Percentiles rank a stretch among this genome's conserved stretches.
These are phyloP conservation scores for Liasis olivaceus DNA, from an alignment of 2,797 vertebrate genomes.

Conservation along the genomic window DNA sequence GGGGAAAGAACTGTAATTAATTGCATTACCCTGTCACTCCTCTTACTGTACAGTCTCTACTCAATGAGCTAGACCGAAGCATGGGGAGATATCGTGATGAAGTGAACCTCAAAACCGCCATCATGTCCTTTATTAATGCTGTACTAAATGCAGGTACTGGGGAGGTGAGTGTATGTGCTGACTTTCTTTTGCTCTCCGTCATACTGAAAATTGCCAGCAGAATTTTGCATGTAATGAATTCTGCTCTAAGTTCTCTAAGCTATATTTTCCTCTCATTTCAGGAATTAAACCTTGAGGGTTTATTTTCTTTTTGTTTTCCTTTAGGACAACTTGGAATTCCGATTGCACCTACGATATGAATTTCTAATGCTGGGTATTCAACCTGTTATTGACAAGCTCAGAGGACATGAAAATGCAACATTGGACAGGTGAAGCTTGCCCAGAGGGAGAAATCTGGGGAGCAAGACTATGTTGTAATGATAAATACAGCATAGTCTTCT, in stretches of 20 bases:
- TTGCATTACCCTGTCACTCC: conserved; percentile 21
- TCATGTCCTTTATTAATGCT: conserved; percentile 98
- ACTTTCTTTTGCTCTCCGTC: conserved; percentile 10
- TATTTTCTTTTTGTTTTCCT: not conserved
- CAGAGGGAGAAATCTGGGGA: not conserved
- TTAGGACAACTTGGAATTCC: conserved; percentile 96
- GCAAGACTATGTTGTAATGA: not conserved
- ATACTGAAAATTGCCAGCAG: conserved; percentile 18
- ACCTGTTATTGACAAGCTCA: conserved; percentile 93
- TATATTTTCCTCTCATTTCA: not conserved
- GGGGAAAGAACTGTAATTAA: not conserved
- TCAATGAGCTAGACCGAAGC: conserved; percentile 92
- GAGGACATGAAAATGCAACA: conserved; percentile 93
- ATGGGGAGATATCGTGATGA: conserved; percentile 93
- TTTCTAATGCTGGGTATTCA: conserved; percentile 98
- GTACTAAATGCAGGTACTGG: conserved; percentile 94
- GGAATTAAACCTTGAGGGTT: not conserved
- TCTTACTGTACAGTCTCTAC: conserved; percentile 78
- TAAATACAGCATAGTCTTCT: not conserved
- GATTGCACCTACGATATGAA: conserved; percentile 94
- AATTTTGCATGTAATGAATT: not conserved
- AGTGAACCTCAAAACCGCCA: conserved; percentile 96
- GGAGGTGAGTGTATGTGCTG: conserved; percentile 80
- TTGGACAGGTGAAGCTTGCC: conserved; percentile 85
- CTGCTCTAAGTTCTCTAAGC: not conserved